A percentile compares a stretch with the other conserved stretches of the same genome.
Evolutionary conservation across 1,140 invertebrate genomes (phyloP).

Genomic region (Cryptotermes secundus): DNA sequence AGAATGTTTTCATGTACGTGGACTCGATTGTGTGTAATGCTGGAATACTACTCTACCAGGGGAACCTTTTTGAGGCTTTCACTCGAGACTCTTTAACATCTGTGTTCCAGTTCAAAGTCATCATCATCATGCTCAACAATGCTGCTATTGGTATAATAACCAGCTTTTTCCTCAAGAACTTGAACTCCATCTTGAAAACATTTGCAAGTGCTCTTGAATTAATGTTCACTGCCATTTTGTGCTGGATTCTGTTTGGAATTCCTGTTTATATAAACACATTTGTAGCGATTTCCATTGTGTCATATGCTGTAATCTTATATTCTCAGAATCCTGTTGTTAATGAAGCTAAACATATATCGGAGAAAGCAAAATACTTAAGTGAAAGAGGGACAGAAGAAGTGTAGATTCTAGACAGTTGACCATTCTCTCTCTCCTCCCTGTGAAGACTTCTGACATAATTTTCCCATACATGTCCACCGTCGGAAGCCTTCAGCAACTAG

Average conservation of each 20-base stretch:
- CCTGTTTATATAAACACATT: slow-evolving; percentile 81
- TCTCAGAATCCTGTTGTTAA: slow-evolving; percentile 84
- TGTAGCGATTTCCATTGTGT: slow-evolving; percentile 80
- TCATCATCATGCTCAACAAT: slow-evolving; percentile 87
- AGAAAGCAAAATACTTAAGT: not conserved
- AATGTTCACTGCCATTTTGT: slow-evolving; percentile 86
- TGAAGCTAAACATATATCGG: slow-evolving; percentile 42
- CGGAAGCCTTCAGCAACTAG: no score
- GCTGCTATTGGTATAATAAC: slow-evolving; percentile 90
- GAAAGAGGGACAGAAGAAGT: not conserved
- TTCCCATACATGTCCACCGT: no score
- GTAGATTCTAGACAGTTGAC: not conserved
- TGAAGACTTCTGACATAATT: no score
- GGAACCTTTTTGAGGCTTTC: slow-evolving; percentile 61
- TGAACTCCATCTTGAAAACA: slow-evolving; percentile 95
- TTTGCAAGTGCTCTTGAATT: slow-evolving; percentile 94
- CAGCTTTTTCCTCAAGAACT: slow-evolving; percentile 87
- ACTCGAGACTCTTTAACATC: slow-evolving; percentile 55
- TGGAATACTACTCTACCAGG: slow-evolving; percentile 64
- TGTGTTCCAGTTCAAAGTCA: slow-evolving; percentile 61
- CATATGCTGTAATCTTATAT: slow-evolving; percentile 81
- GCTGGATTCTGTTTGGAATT: slow-evolving; percentile 87
- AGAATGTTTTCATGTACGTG: slow-evolving; percentile 95
- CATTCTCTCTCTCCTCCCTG: no score
- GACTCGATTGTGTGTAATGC: slow-evolving; percentile 92